Evolutionary conservation across 2,888 invertebrate species (phyloP).

Genomic region (Conchocele bisecta): DNA sequence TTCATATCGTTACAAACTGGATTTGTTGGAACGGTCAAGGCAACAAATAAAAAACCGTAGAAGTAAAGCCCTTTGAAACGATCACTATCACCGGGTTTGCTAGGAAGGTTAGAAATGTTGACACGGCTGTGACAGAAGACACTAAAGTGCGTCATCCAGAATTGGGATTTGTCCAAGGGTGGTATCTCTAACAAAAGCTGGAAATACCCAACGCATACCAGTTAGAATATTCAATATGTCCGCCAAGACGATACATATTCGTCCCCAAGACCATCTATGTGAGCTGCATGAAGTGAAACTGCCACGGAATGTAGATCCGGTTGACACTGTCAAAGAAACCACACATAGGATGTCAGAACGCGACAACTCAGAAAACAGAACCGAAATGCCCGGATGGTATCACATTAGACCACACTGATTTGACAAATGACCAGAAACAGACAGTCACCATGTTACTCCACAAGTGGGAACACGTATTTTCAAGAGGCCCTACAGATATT

Average conservation of each 20-base stretch:
- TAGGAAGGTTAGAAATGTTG: not conserved
- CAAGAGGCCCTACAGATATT: no score
- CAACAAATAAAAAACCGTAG: conserved; percentile 4
- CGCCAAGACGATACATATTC: conserved; percentile 13
- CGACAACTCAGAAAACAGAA: no score
- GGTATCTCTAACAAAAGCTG: conserved; percentile 1
- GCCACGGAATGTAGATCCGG: not conserved
- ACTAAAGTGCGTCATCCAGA: not conserved
- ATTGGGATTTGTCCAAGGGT: conserved; percentile 17
- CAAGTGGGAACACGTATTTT: no score
- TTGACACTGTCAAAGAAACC: not conserved
- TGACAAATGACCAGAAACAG: no score
- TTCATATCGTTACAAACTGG: not conserved
- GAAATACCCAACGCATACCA: conserved; percentile 20
- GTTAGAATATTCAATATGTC: conserved; percentile 15
- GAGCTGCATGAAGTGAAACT: conserved; percentile 17
- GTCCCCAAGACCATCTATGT: conserved; percentile 2
- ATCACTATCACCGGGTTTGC: conserved; percentile 4
- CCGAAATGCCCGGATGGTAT: no score
- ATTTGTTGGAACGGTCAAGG: conserved; percentile 8
- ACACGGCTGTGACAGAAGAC: conserved; percentile 15
- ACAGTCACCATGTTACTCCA: no score
- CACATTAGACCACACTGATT: no score
- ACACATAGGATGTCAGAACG: no score
- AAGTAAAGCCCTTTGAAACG: conserved; percentile 16